A percentile compares a stretch with the other conserved stretches of the same genome.
Conservation (phyloP, 2,888 invertebrate species). For the Andricus curvator region DNA sequence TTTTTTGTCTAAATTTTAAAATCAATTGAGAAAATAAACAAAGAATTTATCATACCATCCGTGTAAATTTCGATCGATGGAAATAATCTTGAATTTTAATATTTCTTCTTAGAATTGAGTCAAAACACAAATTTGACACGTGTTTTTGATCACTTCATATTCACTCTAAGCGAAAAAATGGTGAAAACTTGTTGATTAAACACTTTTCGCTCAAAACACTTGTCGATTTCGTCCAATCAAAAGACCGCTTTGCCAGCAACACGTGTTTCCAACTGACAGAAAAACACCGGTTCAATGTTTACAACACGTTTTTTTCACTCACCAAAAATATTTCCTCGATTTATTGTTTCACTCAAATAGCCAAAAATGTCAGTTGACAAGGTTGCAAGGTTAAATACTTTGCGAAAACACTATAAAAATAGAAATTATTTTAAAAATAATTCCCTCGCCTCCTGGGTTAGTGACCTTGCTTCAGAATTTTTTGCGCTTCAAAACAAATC, state of each 20-base stretch:
- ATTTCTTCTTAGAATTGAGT: not conserved
- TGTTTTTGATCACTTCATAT: conserved; percentile 9
- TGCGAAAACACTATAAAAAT: not conserved
- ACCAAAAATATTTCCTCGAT: not conserved
- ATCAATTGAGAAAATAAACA: not conserved
- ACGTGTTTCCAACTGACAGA: not conserved
- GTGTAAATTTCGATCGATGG: not conserved
- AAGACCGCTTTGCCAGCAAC: not conserved
- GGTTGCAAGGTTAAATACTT: not conserved
- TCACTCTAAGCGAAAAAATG: conserved; percentile 9
- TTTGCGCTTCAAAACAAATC: not conserved
- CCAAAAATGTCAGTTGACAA: not conserved
- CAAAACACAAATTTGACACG: not conserved
- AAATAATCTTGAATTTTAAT: not conserved
- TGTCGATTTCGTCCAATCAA: not conserved
- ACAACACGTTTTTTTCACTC: not conserved
- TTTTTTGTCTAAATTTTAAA: too few species aligned
- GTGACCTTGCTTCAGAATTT: not conserved
- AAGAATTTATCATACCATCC: not conserved
- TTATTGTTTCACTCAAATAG: not conserved
- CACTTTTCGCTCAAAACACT: not conserved
- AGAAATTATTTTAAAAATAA: too few species aligned
- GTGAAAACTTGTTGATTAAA: not conserved
- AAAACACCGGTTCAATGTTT: not conserved
- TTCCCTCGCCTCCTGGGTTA: not conserved